These are phyloP conservation scores for Isotomurus palustris DNA, from an alignment of 2,888 invertebrate species.

Conservation along the genomic window DNA sequence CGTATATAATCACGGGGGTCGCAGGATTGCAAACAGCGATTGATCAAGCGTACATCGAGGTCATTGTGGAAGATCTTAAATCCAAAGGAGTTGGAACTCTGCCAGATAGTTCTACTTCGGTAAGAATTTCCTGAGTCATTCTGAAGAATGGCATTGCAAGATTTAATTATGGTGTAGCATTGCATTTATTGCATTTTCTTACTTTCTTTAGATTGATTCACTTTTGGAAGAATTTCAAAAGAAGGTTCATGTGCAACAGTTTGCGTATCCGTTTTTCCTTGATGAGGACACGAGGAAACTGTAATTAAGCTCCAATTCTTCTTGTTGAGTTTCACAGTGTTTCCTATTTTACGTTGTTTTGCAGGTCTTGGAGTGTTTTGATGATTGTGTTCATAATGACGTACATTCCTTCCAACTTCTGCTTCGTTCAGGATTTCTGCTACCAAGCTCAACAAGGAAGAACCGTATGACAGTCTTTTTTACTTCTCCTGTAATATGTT, in stretches of 20 bases:
- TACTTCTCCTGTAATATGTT: neutral
- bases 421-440: conserved; percentile 12
- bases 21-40: conserved; percentile 26
- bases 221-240: neutral
- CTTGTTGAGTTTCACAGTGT: neutral
- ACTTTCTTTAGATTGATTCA: neutral
- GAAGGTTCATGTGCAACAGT: neutral
- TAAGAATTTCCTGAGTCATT: neutral
- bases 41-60: conserved; percentile 19
- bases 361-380: neutral
- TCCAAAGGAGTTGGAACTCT: neutral
- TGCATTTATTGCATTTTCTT: neutral
- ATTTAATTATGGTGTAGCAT: too few relatives aligned
- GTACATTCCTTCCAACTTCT: conserved; percentile 14
- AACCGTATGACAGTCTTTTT: conserved; percentile 8
- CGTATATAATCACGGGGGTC: conserved; percentile 23
- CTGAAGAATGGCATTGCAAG: neutral
- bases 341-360: neutral
- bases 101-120: too few relatives aligned
- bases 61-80: conserved; percentile 10
- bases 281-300: neutral
- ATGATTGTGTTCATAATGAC: conserved; percentile 10
- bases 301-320: neutral
- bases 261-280: conserved; percentile 10
- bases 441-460: conserved; percentile 20